These are phyloP conservation scores for Dysidea cf. avara DNA, from an alignment of 37 sponge, comb jelly and placozoan genomes.

Conservation along the genomic window DNA sequence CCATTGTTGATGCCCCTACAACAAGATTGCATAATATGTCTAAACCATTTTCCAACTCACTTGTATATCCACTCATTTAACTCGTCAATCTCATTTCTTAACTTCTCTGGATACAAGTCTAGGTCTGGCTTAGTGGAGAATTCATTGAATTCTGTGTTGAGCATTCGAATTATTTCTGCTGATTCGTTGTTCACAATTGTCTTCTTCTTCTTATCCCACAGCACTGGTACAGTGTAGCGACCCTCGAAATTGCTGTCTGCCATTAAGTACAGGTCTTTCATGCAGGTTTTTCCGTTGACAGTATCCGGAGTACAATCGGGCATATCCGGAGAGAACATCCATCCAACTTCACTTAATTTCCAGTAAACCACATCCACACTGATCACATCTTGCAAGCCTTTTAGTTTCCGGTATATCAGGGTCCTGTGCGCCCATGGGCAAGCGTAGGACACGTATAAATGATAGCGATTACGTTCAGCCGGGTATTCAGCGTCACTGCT, in stretches of 20 bases:
- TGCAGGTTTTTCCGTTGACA: conserved; percentile 55
- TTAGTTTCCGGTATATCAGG: conserved; percentile 64
- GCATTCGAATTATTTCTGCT: conserved; percentile 85
- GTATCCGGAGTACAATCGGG: conserved; percentile 67
- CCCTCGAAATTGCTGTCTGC: conserved; percentile 64
- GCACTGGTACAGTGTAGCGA: conserved; percentile 82
- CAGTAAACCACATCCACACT: conserved; percentile 77
- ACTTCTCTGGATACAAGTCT: conserved; percentile 77
- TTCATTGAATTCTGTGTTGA: conserved; percentile 86
- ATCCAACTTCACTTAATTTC: conserved; percentile 59
- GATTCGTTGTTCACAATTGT: conserved; percentile 90
- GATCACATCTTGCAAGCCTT: conserved; percentile 84
- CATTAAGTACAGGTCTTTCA: conserved; percentile 74
- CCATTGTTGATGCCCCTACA: conserved; percentile 84
- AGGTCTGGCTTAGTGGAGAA: conserved; percentile 66
- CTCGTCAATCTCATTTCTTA: conserved; percentile 76
- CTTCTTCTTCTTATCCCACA: conserved; percentile 77
- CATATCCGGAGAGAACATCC: conserved; percentile 69
- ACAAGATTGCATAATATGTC: too few species aligned
- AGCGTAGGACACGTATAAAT: conserved; percentile 86
- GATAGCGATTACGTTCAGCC: conserved; percentile 82
- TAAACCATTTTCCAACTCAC: too few species aligned
- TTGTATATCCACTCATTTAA: conserved; percentile 86
- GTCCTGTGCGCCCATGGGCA: conserved; percentile 95
- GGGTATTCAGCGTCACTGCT: conserved; percentile 61